Conservation (phyloP, 2,797 vertebrate species). For the Parauchenoglanis punctatus region DNA sequence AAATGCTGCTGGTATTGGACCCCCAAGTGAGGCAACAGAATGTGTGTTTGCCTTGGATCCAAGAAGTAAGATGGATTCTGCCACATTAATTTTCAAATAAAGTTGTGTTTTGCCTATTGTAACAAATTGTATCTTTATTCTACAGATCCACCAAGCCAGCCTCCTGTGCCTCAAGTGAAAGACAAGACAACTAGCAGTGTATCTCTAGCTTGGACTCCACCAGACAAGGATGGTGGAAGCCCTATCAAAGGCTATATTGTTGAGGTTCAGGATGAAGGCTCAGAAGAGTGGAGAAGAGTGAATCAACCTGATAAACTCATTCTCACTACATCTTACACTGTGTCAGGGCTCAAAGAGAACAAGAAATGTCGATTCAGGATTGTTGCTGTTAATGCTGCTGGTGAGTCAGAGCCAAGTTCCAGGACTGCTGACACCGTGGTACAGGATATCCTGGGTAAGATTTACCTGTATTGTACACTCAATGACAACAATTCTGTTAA, state of each 20-base stretch:
- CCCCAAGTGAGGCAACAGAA: slow-evolving; percentile 89
- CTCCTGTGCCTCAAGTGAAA: slow-evolving; percentile 84
- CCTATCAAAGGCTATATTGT: slow-evolving; percentile 94
- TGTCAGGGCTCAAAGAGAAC: slow-evolving; percentile 89
- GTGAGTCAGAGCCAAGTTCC: slow-evolving; percentile 91
- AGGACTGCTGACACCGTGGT: slow-evolving; percentile 85
- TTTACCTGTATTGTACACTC: slow-evolving; percentile 54
- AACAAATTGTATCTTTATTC: slow-evolving; percentile 26
- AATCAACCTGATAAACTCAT: slow-evolving; percentile 90
- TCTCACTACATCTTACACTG: slow-evolving; percentile 86
- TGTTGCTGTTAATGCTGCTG: slow-evolving; percentile 91
- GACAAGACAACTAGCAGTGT: slow-evolving; percentile 92
- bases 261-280: slow-evolving; percentile 94
- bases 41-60: slow-evolving; percentile 85
- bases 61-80: slow-evolving; percentile 81
- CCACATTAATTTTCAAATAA: background rate
- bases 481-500: background rate
- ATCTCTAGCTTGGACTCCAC: slow-evolving; percentile 87
- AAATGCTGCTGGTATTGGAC: slow-evolving; percentile 92
- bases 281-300: slow-evolving; percentile 87
- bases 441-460: slow-evolving; percentile 90
- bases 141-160: slow-evolving; percentile 84
- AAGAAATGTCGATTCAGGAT: slow-evolving; percentile 93
- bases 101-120: background rate
- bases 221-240: slow-evolving; percentile 90